Conservation (phyloP, 2,888 invertebrate species). For the Eupithecia subfuscata region DNA sequence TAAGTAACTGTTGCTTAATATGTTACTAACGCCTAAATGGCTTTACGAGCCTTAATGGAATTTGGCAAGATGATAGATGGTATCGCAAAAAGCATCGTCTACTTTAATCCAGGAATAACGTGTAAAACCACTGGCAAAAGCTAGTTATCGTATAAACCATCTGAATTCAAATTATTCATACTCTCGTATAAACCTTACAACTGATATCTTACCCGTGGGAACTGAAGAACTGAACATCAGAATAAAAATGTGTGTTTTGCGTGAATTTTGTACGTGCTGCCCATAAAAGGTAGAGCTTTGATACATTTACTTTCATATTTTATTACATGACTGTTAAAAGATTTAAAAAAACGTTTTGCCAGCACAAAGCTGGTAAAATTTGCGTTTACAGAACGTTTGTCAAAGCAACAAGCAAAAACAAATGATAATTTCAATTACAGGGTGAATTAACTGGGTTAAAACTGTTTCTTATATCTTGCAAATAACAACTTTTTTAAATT, state of each 20-base stretch:
- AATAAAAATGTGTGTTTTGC: conserved; percentile 5
- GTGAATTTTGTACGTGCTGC: background rate
- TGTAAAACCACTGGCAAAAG: background rate
- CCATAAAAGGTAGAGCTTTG: background rate
- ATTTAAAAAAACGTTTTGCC: background rate
- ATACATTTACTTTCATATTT: background rate
- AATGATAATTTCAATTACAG: background rate
- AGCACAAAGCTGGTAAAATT: background rate
- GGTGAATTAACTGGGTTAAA: background rate
- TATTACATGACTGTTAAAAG: background rate
- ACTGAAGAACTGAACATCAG: background rate
- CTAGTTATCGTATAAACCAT: background rate
- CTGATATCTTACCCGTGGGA: conserved; percentile 3
- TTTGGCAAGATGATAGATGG: background rate
- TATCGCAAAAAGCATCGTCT: background rate
- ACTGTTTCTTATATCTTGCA: background rate
- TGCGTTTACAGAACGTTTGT: conserved; percentile 1
- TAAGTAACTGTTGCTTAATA: too few species aligned
- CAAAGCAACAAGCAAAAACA: background rate
- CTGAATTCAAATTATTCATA: background rate
- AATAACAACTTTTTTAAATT: background rate
- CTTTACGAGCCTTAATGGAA: background rate
- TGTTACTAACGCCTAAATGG: too few species aligned
- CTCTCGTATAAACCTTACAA: background rate
- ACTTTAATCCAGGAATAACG: background rate